These are phyloP conservation scores for Tupiocoris notatus DNA, from an alignment of 2,888 invertebrate genomes.

Conservation along the genomic window DNA sequence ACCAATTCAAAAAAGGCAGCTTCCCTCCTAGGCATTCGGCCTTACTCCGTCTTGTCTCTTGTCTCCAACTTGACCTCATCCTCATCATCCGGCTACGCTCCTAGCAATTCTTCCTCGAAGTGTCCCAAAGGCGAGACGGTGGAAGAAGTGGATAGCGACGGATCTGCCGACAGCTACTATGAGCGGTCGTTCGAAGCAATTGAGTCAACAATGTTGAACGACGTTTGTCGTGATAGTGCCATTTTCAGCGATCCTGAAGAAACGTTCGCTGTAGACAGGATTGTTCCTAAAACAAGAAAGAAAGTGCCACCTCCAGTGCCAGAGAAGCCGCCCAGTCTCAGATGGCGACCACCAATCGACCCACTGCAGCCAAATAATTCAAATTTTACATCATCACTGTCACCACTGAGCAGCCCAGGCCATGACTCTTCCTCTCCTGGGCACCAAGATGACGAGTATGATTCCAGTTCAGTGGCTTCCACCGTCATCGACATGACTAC, in stretches of 20 bases:
- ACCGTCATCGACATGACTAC: slow-evolving; percentile 54
- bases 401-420: slow-evolving; percentile 44
- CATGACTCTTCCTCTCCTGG: slow-evolving; percentile 16
- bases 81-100: slow-evolving; percentile 53
- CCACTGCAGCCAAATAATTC: slow-evolving; percentile 42
- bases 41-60: slow-evolving; percentile 59
- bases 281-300: slow-evolving; percentile 45
- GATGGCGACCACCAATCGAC: slow-evolving; percentile 46
- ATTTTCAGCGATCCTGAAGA: slow-evolving; percentile 78
- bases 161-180: slow-evolving; percentile 68
- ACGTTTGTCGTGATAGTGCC: slow-evolving; percentile 75
- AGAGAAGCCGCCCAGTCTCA: slow-evolving; percentile 58
- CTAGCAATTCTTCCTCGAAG: slow-evolving; percentile 42
- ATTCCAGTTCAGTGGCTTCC: slow-evolving; percentile 54
- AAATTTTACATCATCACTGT: background rate
- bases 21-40: slow-evolving; percentile 52
- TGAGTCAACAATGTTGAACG: slow-evolving; percentile 66
- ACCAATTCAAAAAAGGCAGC: slow-evolving; percentile 50
- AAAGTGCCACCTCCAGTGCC: slow-evolving; percentile 64
- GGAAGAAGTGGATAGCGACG: slow-evolving; percentile 54
- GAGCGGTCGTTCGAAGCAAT: slow-evolving; percentile 74
- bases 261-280: slow-evolving; percentile 5
- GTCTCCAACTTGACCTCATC: slow-evolving; percentile 61
- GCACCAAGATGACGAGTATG: slow-evolving; percentile 54
- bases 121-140: slow-evolving; percentile 40